A percentile compares a stretch with the other conserved stretches of the same genome.
phyloP scores from a whole-genome alignment of 2,113 vertebrate species.

The Takifugu flavidus region DNA sequence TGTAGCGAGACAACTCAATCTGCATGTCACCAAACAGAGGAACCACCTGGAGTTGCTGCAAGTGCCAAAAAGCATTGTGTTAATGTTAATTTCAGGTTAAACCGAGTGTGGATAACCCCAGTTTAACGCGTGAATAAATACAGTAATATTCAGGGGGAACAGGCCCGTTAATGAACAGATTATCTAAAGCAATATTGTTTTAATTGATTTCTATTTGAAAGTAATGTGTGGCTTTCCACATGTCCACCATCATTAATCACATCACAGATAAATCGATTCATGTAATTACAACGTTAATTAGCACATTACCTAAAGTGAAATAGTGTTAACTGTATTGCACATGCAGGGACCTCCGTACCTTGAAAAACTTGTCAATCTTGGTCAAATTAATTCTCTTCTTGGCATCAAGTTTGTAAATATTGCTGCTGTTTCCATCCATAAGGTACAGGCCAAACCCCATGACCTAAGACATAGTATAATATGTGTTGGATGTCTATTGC shows the following conservation, averaged over 20 bases:
- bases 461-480: conserved; percentile 73
- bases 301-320: no score
- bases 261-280: not conserved
- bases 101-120: not conserved
- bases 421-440: conserved; percentile 95
- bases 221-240: no score
- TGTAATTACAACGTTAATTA: not conserved
- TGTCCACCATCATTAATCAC: no score
- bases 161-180: no score
- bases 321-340: no score
- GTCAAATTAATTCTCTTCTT: conserved; percentile 97
- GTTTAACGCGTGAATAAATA: not conserved
- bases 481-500: not conserved
- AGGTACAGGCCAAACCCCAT: conserved; percentile 98
- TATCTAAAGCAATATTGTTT: no score
- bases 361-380: conserved; percentile 98
- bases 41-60: conserved; percentile 94
- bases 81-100: not conserved
- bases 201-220: no score
- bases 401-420: conserved; percentile 96
- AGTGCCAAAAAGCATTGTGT: not conserved
- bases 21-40: conserved; percentile 98
- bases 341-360: conserved; percentile 71
- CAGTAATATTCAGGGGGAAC: no score
- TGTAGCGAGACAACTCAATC: conserved; percentile 95